Evolutionary conservation across 2,888 invertebrate genomes (phyloP), one percentile per base, ranked within the genome.

Genomic region (Muscina levida): DNA sequence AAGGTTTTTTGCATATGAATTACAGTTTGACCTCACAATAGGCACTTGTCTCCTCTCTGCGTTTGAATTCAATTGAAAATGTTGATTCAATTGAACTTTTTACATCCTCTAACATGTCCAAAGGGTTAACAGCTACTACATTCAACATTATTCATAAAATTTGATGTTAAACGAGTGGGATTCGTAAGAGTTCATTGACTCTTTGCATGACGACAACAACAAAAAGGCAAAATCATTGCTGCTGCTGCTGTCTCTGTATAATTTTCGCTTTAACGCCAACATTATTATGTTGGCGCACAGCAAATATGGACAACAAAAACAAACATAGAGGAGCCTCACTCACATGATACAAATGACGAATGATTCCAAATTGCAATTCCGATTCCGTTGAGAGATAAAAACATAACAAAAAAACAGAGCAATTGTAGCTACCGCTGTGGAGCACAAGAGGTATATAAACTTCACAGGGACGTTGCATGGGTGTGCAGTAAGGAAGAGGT

Each of bases 181-280:
- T 42, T 51, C 66, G 72, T 11, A 53, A 79, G 48, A 72, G 79
- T 79, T 79, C 76, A 57, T 68, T 79, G 79, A 72, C 79, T 65
- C 62, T n/a, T 46, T 42, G 8, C 8, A 5, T 31, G 31, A 31
- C 8, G 44, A 17, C 62, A 72, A 68, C n/a, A n/a, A n/a, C n/a
- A n/a, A n/a, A n/a, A 13, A 13, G 17, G 65, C 56, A 75, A 76
- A 76, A 68, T 53, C 71, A 15, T 79, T 73, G 57, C 53, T 5
- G 15, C 13, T 11, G 24, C n/a, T n/a, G n/a, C n/a, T n/a, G 51
- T 22, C 17, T 56, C 24, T 57, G 57, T 57, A 4, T 57, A 57
- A 37, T 42, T 26, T 67, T 70, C 51, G 53, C 51, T 44, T 75
- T 31, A 72, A 72, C 76, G 65, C 79, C 79, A 72, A 72, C 79